Base-by-base conservation (phyloP, 64 coral and sea anemone species). In the Stichodactyla helianthus region DNA sequence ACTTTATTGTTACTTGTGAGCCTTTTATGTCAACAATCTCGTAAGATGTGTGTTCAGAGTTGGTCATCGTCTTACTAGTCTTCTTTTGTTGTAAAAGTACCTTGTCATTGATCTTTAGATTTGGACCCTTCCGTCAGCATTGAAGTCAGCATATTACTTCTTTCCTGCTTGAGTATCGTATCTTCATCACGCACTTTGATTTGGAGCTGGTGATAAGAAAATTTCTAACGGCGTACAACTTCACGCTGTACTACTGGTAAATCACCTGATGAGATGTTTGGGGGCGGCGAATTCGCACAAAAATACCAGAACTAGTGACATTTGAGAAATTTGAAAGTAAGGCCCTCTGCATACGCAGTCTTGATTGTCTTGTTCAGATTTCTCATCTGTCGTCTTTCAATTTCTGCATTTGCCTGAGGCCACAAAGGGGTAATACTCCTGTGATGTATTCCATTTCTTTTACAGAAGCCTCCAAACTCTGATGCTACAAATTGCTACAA, bases 71-170 rank as follows among this genome's bases (percentile, higher is more conserved):
- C 64, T 90, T 90, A 82, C 74, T 85, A 9, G 9, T 7, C 25
- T 15, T 4, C 20, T 87, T 12, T 59, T 86, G 76, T 17, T 50
- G 62, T 81, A 82, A 16, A 56, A 91, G 26, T 6, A 87, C 84
- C 19, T 9, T 23, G 74, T 87, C 85, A 50, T 84, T 84, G 70
- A 60, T 59, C 28, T 82, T 67, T 10, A 92, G 11, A 50, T 87
- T 59, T 31, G 53, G 68, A 71, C 35, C 1, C 28, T 31, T 31
- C 0, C 35, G 35, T 44, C 35, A 44, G 35, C 35, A 44, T 44
- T 44, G 35, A 44, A 44, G 23, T 92, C 85, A 82, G 77, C 77
- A 91, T 23, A 87, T 18, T 58, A 6, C 22, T 71, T 91, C 84
- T n/a, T 77, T 5, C 53, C 84, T 50, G 67, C 87, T 74, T 91